phyloP scores from a whole-genome alignment of 2,888 invertebrate genomes.

The Nasonia oneida region DNA sequence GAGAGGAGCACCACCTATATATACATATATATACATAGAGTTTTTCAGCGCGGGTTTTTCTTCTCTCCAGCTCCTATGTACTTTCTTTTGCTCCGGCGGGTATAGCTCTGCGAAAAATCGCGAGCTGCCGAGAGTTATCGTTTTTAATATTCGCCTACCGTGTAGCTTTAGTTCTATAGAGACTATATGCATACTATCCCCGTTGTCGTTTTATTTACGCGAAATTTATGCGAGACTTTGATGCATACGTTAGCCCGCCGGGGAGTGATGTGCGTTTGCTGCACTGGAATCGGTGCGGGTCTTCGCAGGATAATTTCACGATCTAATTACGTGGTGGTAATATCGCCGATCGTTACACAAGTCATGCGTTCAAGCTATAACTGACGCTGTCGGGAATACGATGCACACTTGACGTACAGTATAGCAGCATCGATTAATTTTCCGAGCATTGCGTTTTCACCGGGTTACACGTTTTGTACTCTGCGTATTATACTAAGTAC shows the following conservation, averaged over 20 bases:
- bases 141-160: background rate
- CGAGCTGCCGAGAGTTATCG: background rate
- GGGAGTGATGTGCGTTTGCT: background rate
- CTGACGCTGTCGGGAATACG: background rate
- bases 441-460: background rate
- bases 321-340: background rate
- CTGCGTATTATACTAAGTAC: too few relatives aligned
- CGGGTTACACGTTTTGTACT: background rate
- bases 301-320: background rate
- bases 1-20: background rate
- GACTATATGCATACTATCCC: background rate
- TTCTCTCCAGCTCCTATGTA: background rate
- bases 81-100: background rate
- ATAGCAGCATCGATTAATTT: background rate
- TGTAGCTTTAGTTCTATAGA: background rate
- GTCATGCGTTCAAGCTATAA: background rate
- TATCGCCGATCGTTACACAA: background rate
- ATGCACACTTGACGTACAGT: background rate
- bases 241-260: background rate
- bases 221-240: background rate
- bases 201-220: background rate
- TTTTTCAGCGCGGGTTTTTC: background rate
- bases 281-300: background rate
- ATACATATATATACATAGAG: background rate
- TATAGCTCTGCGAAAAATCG: slow-evolving; percentile 5